Base-by-base conservation (phyloP, 2,797 vertebrate genomes). In the Rhadinocentrus ornatus region DNA sequence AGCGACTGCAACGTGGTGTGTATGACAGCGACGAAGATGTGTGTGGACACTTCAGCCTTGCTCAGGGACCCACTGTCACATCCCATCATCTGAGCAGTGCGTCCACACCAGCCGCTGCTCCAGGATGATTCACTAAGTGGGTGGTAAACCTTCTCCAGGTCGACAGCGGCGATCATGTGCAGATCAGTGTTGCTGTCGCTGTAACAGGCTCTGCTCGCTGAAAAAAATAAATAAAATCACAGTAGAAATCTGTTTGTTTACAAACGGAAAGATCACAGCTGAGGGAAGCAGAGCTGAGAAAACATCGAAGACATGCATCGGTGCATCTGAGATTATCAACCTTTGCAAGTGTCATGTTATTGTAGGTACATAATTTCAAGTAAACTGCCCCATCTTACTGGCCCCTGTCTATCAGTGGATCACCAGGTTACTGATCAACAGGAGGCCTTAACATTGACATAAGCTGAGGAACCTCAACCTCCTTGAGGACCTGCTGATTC, bases 11-110 rank as follows among this genome's bases (percentile, higher is more conserved):
- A 66, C 75, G 44, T 37, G 57, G 72, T 75, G 68, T 75, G 77
- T 80, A 16, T 86, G 88, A 89, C 79, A 71, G 71, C 73, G 72
- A 90, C 81, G 81, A 64, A 86, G 88, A 93, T 90, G 78, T 79
- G 83, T 87, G 84, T 85, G 85, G 91, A 92, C 91, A 86, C 80
- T 79, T 84, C 69, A 55, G 87, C 74, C 72, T 82, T 78, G 88
- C 82, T 86, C 84, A 37, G 92, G 89, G 89, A 89, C 86, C 83
- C 62, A 69, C 88, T 88, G 92, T 92, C 92, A 87, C 80, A 84
- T 91, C 84, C 76, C 80, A 93, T 93, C 88, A 87, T 62, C 41
- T 0, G 15, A 55, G 72, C 27, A 29, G 57, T 24, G 75, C 66
- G 3, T 75, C 83, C 80, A 75, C 82, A 83, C 73, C 81, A 53